A percentile compares a stretch with the other conserved stretches of the same genome.
phyloP scores from a whole-genome alignment of 1,140 invertebrate genomes.

The Drosophila kurseongensis region DNA sequence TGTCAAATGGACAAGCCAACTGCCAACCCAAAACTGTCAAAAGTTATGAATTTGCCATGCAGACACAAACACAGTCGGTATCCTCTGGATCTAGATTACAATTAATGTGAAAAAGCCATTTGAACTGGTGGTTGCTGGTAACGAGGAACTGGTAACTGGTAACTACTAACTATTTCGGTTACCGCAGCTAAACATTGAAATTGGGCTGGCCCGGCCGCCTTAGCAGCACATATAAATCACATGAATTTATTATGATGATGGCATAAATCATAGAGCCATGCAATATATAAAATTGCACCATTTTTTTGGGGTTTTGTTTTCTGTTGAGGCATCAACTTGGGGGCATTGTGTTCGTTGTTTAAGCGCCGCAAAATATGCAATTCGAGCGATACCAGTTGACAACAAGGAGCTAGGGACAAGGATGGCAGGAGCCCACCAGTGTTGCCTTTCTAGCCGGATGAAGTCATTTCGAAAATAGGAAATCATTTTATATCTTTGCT shows the following conservation, averaged over 20 bases:
- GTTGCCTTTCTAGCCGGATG: constrained; percentile 1
- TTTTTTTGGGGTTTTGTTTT: constrained; percentile 28
- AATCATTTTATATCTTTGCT: not conserved
- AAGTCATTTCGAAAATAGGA: not conserved
- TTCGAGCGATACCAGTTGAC: constrained; percentile 61
- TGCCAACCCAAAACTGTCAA: constrained; percentile 63
- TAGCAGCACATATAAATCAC: constrained; percentile 75
- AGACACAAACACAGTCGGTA: constrained; percentile 1
- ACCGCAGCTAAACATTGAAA: constrained; percentile 44
- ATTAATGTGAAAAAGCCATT: constrained; percentile 54
- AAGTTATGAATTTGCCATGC: constrained; percentile 60
- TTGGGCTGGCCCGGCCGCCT: constrained; percentile 30
- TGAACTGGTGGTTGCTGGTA: constrained; percentile 18
- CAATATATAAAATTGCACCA: constrained; percentile 73
- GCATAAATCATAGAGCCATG: constrained; percentile 75
- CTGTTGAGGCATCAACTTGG: constrained; percentile 35
- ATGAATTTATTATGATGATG: constrained; percentile 84
- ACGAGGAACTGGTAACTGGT: constrained; percentile 26
- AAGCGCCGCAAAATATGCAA: constrained; percentile 76
- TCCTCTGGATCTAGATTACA: constrained; percentile 44
- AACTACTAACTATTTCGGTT: constrained; percentile 34
- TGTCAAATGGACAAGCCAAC: constrained; percentile 59
- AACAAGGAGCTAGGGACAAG: constrained; percentile 4
- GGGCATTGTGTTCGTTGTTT: constrained; percentile 69
- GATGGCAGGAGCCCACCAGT: not conserved